A percentile compares a stretch with the other conserved stretches of the same genome.
Evolutionary conservation across 2,113 vertebrate genomes (phyloP).

Genomic region (Meleagris gallopavo): DNA sequence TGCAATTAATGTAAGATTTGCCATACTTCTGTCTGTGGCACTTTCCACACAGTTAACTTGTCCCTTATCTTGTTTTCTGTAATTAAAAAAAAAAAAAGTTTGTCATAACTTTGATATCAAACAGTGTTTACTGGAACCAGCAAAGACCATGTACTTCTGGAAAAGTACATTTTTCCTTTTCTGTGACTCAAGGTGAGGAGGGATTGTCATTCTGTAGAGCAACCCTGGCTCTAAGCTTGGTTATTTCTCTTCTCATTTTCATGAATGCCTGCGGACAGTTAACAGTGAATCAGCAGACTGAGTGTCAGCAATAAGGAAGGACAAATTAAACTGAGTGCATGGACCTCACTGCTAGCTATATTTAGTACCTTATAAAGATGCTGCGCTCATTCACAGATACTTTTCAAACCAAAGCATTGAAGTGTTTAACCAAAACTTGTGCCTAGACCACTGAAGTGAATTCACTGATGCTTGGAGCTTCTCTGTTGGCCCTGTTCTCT

Average conservation of each 20-base stretch:
- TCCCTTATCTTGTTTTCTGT: neutral
- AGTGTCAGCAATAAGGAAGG: neutral
- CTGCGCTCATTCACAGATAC: neutral
- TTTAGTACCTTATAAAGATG: neutral
- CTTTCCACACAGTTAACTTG: neutral
- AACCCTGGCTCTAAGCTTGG: neutral
- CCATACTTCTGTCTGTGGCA: neutral
- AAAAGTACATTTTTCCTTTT: neutral
- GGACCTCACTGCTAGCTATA: neutral
- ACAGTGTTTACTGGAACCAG: neutral
- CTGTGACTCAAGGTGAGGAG: neutral
- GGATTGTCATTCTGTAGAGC: neutral
- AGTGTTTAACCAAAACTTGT: slow-evolving; percentile 2
- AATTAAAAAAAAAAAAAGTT: neutral
- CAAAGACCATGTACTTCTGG: neutral
- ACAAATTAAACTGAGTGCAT: neutral
- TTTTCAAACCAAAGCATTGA: slow-evolving; percentile 6
- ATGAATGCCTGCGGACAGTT: neutral
- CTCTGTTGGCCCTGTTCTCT: neutral
- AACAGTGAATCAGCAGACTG: neutral
- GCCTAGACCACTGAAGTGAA: neutral
- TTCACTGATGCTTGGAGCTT: neutral
- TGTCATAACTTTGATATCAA: neutral
- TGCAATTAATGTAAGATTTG: neutral
- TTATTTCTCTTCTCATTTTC: neutral